Percentiles rank a stretch among this genome's conserved stretches.
Evolutionary conservation across 2,888 invertebrate genomes (phyloP).

Genomic region (Odontocerum albicorne): DNA sequence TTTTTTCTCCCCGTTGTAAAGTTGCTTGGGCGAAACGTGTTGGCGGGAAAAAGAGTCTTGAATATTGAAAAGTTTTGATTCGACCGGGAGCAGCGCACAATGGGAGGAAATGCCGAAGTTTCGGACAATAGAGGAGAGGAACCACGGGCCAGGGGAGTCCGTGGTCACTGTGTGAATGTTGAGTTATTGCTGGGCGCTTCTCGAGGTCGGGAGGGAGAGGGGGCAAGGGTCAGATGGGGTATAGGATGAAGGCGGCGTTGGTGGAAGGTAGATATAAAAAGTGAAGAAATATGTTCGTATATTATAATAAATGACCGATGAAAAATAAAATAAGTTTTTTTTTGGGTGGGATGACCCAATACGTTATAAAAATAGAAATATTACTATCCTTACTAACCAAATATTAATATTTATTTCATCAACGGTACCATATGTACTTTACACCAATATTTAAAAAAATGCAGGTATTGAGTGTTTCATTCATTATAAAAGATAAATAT

Average conservation of each 20-base stretch:
- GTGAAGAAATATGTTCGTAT: too few relatives aligned
- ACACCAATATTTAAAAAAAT: too few relatives aligned
- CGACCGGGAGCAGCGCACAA: conserved; percentile 28
- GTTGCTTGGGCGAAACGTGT: conserved; percentile 33
- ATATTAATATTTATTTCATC: too few relatives aligned
- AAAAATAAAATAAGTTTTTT: too few relatives aligned
- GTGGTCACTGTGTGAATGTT: conserved; percentile 36
- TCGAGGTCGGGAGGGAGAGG: conserved; percentile 1
- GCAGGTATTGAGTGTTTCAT: too few relatives aligned
- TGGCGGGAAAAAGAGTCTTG: conserved; percentile 24
- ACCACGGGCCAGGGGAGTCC: conserved; percentile 32
- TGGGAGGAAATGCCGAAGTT: conserved; percentile 35
- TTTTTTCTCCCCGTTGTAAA: conserved; percentile 22
- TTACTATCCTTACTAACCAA: too few relatives aligned
- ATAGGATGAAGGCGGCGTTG: not conserved
- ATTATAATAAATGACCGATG: too few relatives aligned
- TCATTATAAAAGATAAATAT: too few relatives aligned
- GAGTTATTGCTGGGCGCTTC: conserved; percentile 30
- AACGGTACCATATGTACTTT: too few relatives aligned
- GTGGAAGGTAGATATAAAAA: too few relatives aligned
- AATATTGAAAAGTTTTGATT: conserved; percentile 37
- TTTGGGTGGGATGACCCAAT: too few relatives aligned
- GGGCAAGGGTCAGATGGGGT: not conserved
- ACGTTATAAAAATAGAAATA: too few relatives aligned
- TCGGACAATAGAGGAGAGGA: conserved; percentile 35